Conservation (phyloP, 2,888 invertebrate species). For the Antheraea assamensis region DNA sequence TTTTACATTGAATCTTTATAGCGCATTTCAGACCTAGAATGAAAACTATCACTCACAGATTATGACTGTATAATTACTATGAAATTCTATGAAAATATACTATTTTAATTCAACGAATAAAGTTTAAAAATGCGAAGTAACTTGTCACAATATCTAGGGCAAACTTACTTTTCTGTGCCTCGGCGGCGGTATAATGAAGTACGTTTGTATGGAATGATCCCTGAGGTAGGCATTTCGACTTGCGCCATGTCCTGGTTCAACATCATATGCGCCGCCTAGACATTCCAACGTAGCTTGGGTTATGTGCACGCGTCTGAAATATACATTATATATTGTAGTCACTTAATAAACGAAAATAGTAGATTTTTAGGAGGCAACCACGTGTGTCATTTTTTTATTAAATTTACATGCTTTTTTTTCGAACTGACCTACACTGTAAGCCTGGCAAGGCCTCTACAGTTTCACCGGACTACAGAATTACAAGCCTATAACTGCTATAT, state of each 20-base stretch:
- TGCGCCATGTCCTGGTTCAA: conserved; percentile 93
- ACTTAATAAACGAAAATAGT: not conserved
- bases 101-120: not conserved
- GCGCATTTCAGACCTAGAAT: not conserved
- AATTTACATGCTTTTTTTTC: too few relatives aligned
- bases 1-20: not conserved
- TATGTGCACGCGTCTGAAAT: conserved; percentile 89
- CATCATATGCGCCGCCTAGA: conserved; percentile 94
- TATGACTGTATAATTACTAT: too few relatives aligned
- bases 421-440: too few relatives aligned
- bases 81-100: not conserved
- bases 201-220: conserved; percentile 93
- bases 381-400: too few relatives aligned
- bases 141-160: not conserved
- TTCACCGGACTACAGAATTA: too few relatives aligned
- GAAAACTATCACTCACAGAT: not conserved
- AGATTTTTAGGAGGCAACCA: too few relatives aligned
- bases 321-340: not conserved
- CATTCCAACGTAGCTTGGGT: conserved; percentile 93
- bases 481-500: too few relatives aligned
- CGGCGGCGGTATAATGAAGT: conserved; percentile 94
- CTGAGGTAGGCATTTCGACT: conserved; percentile 91
- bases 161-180: conserved; percentile 90
- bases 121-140: not conserved
- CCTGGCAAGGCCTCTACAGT: too few relatives aligned